Conservation (phyloP, 2,888 invertebrate genomes). For the Resseliella maxima region DNA sequence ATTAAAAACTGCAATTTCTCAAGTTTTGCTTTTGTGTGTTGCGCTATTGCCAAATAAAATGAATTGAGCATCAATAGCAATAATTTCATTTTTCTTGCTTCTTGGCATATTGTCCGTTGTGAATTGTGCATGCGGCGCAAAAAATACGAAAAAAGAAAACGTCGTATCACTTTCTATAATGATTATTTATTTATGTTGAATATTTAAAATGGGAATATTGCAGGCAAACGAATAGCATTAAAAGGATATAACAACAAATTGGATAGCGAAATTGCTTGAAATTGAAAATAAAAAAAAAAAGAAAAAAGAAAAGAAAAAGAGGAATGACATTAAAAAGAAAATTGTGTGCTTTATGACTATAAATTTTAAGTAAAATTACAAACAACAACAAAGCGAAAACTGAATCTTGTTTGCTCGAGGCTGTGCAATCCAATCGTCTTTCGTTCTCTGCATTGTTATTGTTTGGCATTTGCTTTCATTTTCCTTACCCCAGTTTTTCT, state of each 20-base stretch:
- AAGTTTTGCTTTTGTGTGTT: slow-evolving; percentile 5
- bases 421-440: neutral
- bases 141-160: neutral
- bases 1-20: slow-evolving; percentile 26
- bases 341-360: neutral
- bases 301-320: neutral
- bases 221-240: neutral
- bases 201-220: neutral
- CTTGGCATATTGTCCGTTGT: too few relatives aligned
- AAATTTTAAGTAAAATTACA: neutral
- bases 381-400: neutral
- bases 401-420: neutral
- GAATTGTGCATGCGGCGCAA: too few relatives aligned
- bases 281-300: neutral
- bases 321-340: neutral
- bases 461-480: slow-evolving; percentile 1
- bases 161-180: slow-evolving; percentile 3
- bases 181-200: neutral
- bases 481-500: neutral
- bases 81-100: neutral
- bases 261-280: neutral
- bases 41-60: neutral
- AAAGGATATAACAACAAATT: neutral
- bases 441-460: neutral
- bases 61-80: neutral